Percentiles rank a stretch among this genome's conserved stretches.
These are phyloP conservation scores for Drosophila lacicola DNA, from an alignment of 2,888 invertebrate genomes.

Conservation along the genomic window DNA sequence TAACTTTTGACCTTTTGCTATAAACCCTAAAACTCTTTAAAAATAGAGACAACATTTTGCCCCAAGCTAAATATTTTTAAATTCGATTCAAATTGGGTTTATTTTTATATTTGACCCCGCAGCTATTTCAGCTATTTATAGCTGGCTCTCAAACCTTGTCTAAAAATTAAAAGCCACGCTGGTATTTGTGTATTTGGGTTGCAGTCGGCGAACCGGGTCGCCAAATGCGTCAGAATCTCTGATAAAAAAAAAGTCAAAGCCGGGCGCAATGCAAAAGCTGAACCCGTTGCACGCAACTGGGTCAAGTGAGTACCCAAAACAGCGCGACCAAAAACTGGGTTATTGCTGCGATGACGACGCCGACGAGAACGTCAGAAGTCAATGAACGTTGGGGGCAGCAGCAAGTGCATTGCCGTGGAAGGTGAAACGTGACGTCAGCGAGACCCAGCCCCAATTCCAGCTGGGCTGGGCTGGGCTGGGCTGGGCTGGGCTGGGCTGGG, in stretches of 20 bases:
- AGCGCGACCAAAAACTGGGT: conserved; percentile 56
- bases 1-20: too few relatives aligned
- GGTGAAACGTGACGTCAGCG: conserved; percentile 82
- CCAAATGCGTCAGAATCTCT: conserved; percentile 67
- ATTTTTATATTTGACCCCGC: not conserved
- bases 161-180: not conserved
- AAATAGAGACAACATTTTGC: not conserved
- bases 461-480: conserved; percentile 8
- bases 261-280: conserved; percentile 39
- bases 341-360: conserved; percentile 48
- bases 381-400: conserved; percentile 54
- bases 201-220: conserved; percentile 61
- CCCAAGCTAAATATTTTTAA: not conserved
- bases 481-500: conserved; percentile 4
- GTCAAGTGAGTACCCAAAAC: conserved; percentile 64
- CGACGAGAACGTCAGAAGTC: conserved; percentile 54
- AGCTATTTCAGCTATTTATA: conserved; percentile 24
- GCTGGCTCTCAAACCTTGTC: conserved; percentile 27
- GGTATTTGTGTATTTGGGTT: conserved; percentile 18
- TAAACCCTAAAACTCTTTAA: too few relatives aligned
- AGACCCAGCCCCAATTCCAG: conserved; percentile 1
- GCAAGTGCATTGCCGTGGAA: conserved; percentile 77
- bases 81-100: not conserved
- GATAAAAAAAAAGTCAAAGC: conserved; percentile 52
- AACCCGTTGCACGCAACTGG: conserved; percentile 54